Evolutionary conservation across 2,113 vertebrate genomes (phyloP), one percentile per base, ranked within the genome.

Genomic region (Pyxicephalus adspersus): DNA sequence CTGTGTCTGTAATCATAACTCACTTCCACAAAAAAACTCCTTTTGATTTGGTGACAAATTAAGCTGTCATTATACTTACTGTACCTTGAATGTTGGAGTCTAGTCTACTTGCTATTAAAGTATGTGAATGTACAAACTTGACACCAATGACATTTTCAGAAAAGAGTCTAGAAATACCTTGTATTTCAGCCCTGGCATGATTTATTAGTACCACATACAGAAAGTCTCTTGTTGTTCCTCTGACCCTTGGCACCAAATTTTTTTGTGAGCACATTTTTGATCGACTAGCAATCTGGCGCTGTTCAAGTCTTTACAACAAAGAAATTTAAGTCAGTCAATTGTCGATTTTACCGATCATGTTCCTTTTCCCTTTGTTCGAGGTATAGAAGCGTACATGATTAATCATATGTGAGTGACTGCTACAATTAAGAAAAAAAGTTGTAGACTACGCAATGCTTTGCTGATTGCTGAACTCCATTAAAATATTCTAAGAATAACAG

Each of bases 401-500:
- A 82, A 82, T 82, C 61, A 82, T 75, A 66, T 82, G 79, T 58
- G 52, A 71, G 29, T 29, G 72, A 82, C 64, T 65, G 61, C 80
- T n/a, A 25, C 83, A 54, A 87, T 87, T 89, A 89, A 92, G 90
- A 89, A 91, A 90, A 89, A 87, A 88, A 91, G 88, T 89, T 90
- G 84, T 85, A 94, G 90, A 90, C 90, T 90, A 93, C 92, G 91
- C 90, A 94, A 77, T 89, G 89, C 93, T 92, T 92, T 90, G 89
- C 92, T 96, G 93, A 96, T 95, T 92, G 91, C 93, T 95, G 85
- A 87, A 91, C 90, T 94, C 91, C 93, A 95, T 98, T 96, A 95
- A 96, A 94, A 95, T 94, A 91, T 95, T 95, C 95, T 96, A 95
- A 95, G 92, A 92, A 91, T 95, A 94, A 95, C 92, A 94, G 94